phyloP scores from a whole-genome alignment of 2,797 vertebrate species.

The Pristis pectinata region DNA sequence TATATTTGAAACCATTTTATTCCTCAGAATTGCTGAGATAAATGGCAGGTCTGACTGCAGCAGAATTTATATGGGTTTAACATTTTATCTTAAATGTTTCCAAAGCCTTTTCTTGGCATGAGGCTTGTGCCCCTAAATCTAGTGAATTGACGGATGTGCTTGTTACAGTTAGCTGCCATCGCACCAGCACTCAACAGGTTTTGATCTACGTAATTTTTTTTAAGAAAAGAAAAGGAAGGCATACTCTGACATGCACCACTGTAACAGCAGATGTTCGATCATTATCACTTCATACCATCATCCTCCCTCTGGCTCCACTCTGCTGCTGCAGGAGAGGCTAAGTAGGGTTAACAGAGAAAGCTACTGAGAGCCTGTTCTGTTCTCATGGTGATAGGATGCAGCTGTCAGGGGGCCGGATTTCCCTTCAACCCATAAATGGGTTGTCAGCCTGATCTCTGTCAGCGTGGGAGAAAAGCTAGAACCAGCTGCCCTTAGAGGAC shows the following conservation, averaged over 20 bases:
- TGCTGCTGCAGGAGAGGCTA: not conserved
- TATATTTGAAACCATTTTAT: not conserved
- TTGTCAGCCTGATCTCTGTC: conserved; percentile 27
- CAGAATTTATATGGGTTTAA: not conserved
- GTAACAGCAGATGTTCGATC: conserved; percentile 29
- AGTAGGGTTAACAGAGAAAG: conserved; percentile 22
- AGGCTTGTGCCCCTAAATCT: not conserved
- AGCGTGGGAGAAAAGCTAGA: conserved; percentile 27
- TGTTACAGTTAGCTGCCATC: not conserved
- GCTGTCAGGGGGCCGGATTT: conserved; percentile 25
- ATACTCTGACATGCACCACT: not conserved
- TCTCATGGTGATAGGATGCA: conserved; percentile 28
- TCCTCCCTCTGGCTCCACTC: not conserved
- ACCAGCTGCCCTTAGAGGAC: not conserved
- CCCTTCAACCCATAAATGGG: conserved; percentile 22
- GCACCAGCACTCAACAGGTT: not conserved
- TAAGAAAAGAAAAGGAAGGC: not conserved
- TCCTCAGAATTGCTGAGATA: not conserved
- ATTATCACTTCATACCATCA: conserved; percentile 30
- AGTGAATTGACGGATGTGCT: not conserved
- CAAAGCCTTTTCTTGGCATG: not conserved
- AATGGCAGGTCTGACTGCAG: not conserved
- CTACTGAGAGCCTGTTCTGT: conserved; percentile 5
- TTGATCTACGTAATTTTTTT: not conserved
- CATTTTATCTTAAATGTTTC: not conserved